Base-by-base conservation (phyloP, 2,888 invertebrate genomes). In the Drosophila nr. fundita region DNA sequence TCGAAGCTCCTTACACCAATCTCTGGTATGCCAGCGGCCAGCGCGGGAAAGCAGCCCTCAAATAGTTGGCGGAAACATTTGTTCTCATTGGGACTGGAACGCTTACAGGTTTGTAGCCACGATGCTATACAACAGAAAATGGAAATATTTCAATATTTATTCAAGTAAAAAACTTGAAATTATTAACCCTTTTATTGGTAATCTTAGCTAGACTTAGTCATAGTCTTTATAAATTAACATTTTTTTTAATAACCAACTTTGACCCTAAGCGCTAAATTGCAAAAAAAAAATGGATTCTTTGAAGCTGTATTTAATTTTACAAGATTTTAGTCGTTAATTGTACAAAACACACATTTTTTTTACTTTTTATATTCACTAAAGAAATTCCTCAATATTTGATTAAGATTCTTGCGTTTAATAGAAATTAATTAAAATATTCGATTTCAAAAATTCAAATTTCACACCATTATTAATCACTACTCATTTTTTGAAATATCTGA, bases 1-100 rank as follows among this genome's bases (percentile, higher is more conserved):
- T 95, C 95, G 74, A 95, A 95, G 60, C 94, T 93, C 48, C 94
- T 94, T 0, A 95, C 94, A 10, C 94, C 94, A 49, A 95, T 93
- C 91, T 95, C 95, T 0, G 95, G 94, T 75, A 95, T 94, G 92
- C 95, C 95, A 77, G 93, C 93, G 1, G 95, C 94, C 72, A 95
- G 83, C 49, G 94, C 92, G 1, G 95, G 95, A 89, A 95, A 95
- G 90, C 95, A 94, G 38, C 93, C 92, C 60, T 93, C 92, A 80
- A 95, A 94, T 40, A 94, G 90, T 62, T 93, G 91, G 29, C 93
- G 92, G 59, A 95, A 92, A 80, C 95, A 95, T 76, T 93, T 92
- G 79, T 94, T 93, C 69, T 95, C 90, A 65, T 94, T 93, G 27
- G 94, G 94, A 89, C 94, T 94, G 52, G 91, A 91, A 61, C 94